Evolutionary conservation across 2,113 vertebrate species (phyloP), one percentile per base, ranked within the genome.

Genomic region (Sclerurus mexicanus): DNA sequence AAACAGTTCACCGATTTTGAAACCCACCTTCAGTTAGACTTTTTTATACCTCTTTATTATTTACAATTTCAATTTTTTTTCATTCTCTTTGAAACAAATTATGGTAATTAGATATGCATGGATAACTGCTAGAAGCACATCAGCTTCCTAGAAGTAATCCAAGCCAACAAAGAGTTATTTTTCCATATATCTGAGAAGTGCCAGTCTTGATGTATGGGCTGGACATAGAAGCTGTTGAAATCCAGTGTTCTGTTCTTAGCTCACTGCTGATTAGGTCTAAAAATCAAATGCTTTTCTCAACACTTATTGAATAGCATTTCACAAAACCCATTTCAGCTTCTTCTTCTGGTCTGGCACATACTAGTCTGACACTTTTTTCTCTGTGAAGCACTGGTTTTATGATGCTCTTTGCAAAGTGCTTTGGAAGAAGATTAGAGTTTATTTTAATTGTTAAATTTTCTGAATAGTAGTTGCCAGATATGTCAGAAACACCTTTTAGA

Each of bases 331-430:
- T 73, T 94, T 91, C 78, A 89, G 18, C 71, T 92, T 28, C 79
- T 94, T 28, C 75, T 85, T 25, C 46, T 67, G 49, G 18, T 79
- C 77, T 95, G 53, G 14, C 77, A 83, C 62, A 42, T 62, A 39
- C 49, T 66, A 69, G 91, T 93, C 84, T 95, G 81, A 62, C 91
- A 85, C 47, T 39, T 85, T 84, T 84, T 73, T 73, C 86, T 39
- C 80, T 85, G 33, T 63, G 64, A 93, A 95, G 39, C 83, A 13
- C 47, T 31, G 17, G 67, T 91, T 90, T 81, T 53, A 42, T 85
- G 17, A 56, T 60, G 44, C 11, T 92, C 3, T 87, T 74, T 72
- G 31, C 39, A 73, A 93, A 95, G 40, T 62, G 31, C 40, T 85
- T 87, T 83, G 40, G 20, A 82, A 73, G 66, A 88, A 87, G 8